phyloP scores from a whole-genome alignment of 2,797 vertebrate genomes.

The Sardinella longiceps region DNA sequence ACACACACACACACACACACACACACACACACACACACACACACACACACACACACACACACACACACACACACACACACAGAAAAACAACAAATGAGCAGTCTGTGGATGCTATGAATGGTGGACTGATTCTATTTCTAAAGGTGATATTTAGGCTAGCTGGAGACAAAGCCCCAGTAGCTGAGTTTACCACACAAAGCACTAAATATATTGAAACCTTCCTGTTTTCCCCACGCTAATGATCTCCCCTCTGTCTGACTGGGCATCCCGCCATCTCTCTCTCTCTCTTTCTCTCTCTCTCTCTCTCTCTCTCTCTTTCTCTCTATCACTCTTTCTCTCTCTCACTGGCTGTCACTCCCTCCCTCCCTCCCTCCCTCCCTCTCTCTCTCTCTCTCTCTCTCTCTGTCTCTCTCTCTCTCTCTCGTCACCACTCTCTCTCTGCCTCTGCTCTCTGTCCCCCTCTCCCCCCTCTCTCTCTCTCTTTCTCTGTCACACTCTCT shows the following conservation, averaged over 20 bases:
- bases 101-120: background rate
- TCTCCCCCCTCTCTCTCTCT: background rate
- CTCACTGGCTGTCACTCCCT: too few relatives aligned
- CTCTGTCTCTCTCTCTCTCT: background rate
- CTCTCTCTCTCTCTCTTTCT: too few relatives aligned
- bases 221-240: background rate
- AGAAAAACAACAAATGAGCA: too few relatives aligned
- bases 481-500: background rate
- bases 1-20: conserved; percentile 27
- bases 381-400: background rate
- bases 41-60: conserved; percentile 16
- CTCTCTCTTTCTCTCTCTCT: background rate
- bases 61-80: too few relatives aligned
- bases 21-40: conserved; percentile 38
- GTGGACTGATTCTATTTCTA: background rate
- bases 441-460: too few relatives aligned
- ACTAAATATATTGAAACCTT: background rate
- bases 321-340: too few relatives aligned
- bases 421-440: too few relatives aligned
- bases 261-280: background rate
- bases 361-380: background rate
- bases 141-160: too few relatives aligned
- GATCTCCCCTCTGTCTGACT: background rate
- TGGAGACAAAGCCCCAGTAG: too few relatives aligned
- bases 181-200: background rate